Base-by-base conservation (phyloP, 2,888 invertebrate genomes). In the Kryphioiulus occultus region DNA sequence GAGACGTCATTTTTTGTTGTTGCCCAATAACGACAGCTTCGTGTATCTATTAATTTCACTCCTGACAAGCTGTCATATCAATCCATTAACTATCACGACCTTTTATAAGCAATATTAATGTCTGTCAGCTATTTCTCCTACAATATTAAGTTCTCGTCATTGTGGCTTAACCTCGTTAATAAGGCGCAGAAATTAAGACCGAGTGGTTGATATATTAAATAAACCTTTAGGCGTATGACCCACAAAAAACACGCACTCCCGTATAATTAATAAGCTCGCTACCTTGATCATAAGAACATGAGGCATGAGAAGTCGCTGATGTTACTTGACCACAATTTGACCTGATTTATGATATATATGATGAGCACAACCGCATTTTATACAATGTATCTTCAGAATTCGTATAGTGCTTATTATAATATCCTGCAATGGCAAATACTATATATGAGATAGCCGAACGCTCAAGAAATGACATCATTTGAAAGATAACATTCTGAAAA, bases 81-180 rank as follows among this genome's bases (percentile, higher is more conserved):
- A 78, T 78, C 78, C 78, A 78, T 78, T 78, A 78, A 78, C 78
- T 78, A 78, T 78, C 78, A 78, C 78, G 30, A 78, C 78, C 78
- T 78, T 78, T 78, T 78, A 78, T 26, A 30, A 30, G 30, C 78
- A 78, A 78, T 78, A 78, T 30, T 78, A 78, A 78, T 78, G 78
- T 30, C 78, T 26, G 30, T 22, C 78, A 78, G 78, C 26, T 68
- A 68, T 59, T 59, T 59, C 53, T 68, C 22, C 59, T 22, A 12
- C 22, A 68, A 68, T 68, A 68, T 30, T 30, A 78, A 78, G 78
- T 78, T 30, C 78, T 78, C 78, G 78, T 78, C 78, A 26, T 78
- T 26, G 15, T 30, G 78, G 78, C 78, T 78, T 30, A 78, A 78
- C 78, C 78, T 78, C 78, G 30, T 78, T 78, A 78, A 78, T 78